Evolutionary conservation across 1,140 invertebrate genomes (phyloP), one percentile per base, ranked within the genome.

Genomic region (Formica selysi): DNA sequence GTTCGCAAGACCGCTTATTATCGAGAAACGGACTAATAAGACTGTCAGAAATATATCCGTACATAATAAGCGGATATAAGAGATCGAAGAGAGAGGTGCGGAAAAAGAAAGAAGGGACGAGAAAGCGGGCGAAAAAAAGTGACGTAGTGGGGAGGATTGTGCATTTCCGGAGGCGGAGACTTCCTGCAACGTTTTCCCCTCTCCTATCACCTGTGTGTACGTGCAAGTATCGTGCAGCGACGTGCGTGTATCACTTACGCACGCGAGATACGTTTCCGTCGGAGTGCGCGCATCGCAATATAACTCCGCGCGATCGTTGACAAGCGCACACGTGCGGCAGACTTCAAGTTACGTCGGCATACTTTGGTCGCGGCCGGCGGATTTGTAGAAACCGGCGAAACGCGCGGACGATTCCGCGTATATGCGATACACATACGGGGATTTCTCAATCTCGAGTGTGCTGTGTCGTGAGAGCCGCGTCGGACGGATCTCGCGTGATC

Each of bases 111-210:
- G 32, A 8, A n/a, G 44, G 10, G 3, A 61, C 61, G n/a, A 71
- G 57, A 59, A 32, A 54, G 16, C 59, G 54, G 16, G 16, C 57
- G 16, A 62, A 64, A 76, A 76, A 64, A 76, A 26, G 36, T 86
- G 36, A 7, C 32, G 57, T 38, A 38, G 76, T 59, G n/a, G 32
- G 22, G 41, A 73, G 54, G 32, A 65, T 11, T 32, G n/a, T 59
- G 2, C 78, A 22, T 80, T 86, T 81, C 78, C 71, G 51, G 79
- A 48, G 61, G 57, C 11, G 48, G 73, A 65, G 59, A 89, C 51
- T 83, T 36, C 70, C 68, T 57, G 44, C 26, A 44, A 54, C 67
- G 36, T 41, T 64, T 59, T 32, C 38, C 19, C 32, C 32, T 32
- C 32, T 6, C 44, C 13, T 22, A 6, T 10, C 2, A 2, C 22